Base-by-base conservation (phyloP, 2,113 vertebrate species). In the Hoplias malabaricus region DNA sequence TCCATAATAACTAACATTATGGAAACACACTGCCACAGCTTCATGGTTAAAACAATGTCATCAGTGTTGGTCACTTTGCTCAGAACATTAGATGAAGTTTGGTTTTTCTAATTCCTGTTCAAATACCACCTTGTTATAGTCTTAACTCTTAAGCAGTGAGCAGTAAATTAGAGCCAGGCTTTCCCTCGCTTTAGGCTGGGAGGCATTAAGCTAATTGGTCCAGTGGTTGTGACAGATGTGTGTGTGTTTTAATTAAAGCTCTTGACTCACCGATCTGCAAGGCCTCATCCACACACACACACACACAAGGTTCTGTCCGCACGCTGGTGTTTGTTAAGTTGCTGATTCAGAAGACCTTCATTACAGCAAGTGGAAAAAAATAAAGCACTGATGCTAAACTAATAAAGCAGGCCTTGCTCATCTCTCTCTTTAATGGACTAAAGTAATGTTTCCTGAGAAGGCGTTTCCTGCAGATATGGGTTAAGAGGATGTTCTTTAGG, bases 231-330 rank as follows among this genome's bases (percentile, higher is more conserved):
- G 86, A 84, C 82, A 84, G 75, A 83, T 83, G 79, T 82, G 75
- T 48, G 42, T 68, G 16, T 72, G 69, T 80, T 85, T 80, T 83
- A 87, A 87, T 85, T 87, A 84, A 84, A 79, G 46, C 63, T 48
- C 68, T 34, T 56, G 69, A 50, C 61, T 73, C 66, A 75, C 66
- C 14, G 68, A 76, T 80, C 73, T 71, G 72, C 79, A 66, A 61
- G 71, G 53, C 53, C 72, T 75, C 23, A 40, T 29, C 63, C 63
- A 50, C 65, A 48, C 36, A 61, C 54, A 54, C 48, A 66, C 43
- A 48, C 43, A 2, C 16, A 48, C 43, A n/a, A n/a, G n/a, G n/a
- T n/a, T 75, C 25, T 10, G 53, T 48, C n/a, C n/a, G 23, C 40
- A 65, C 42, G 25, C 34, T 27, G 25, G 13, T 33, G 21, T 69